A percentile compares a stretch with the other conserved stretches of the same genome.
Evolutionary conservation across 53 echinoderm and acorn worm species (phyloP).

Genomic region (Paelopatides confundens): DNA sequence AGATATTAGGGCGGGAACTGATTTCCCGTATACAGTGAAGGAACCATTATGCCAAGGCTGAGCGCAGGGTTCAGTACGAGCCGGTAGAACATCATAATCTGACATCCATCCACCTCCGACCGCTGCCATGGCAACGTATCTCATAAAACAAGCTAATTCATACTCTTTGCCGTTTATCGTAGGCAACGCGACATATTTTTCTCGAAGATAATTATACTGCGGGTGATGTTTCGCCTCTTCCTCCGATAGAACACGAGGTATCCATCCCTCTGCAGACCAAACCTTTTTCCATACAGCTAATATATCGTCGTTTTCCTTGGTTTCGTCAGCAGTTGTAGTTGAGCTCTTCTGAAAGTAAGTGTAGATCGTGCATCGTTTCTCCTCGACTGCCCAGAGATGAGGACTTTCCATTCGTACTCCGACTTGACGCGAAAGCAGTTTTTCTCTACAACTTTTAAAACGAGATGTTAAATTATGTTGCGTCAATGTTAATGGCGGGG

Average conservation of each 20-base stretch:
- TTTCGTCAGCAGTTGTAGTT: background rate
- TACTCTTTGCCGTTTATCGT: background rate
- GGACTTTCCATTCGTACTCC: background rate
- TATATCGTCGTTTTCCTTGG: background rate
- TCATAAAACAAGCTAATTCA: background rate
- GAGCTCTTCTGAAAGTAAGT: background rate
- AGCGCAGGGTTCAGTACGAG: background rate
- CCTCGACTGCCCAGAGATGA: too few species aligned
- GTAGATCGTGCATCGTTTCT: background rate
- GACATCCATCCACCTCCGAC: constrained; percentile 31
- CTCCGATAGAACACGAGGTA: background rate
- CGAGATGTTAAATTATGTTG: background rate
- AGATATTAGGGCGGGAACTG: background rate
- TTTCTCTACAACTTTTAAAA: background rate
- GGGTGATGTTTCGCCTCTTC: constrained; percentile 8
- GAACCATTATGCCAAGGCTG: background rate
- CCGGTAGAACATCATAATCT: background rate
- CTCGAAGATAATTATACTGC: background rate
- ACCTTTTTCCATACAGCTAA: background rate
- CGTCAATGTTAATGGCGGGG: background rate
- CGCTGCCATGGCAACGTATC: constrained; percentile 19
- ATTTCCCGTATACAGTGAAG: background rate
- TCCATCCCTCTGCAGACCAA: background rate
- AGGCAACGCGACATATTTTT: background rate
- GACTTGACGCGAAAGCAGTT: background rate